A percentile compares a stretch with the other conserved stretches of the same genome.
Evolutionary conservation across 2,113 vertebrate species (phyloP).

Genomic region (Aphelocoma coerulescens): DNA sequence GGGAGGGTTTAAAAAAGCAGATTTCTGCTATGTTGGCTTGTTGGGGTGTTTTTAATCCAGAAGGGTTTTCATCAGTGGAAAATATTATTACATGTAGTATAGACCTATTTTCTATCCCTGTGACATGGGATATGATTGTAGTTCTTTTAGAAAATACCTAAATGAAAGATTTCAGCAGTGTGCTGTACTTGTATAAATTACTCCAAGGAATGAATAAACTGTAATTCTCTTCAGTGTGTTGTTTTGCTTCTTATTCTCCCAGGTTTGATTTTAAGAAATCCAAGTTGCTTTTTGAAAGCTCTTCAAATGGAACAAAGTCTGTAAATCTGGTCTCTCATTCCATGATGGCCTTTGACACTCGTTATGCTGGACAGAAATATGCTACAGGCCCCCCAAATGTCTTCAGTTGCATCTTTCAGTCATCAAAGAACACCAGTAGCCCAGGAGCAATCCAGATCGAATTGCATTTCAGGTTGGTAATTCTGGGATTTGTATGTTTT

Average conservation of each 20-base stretch:
- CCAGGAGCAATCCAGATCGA: constrained; percentile 91
- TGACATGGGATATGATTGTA: neutral
- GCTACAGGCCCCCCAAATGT: constrained; percentile 72
- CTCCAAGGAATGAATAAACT: neutral
- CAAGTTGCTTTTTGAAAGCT: constrained; percentile 94
- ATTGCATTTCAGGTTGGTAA: constrained; percentile 87
- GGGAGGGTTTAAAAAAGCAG: neutral
- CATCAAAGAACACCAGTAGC: constrained; percentile 83
- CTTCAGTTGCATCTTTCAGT: constrained; percentile 92
- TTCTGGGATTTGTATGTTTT: neutral
- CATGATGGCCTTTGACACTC: constrained; percentile 93
- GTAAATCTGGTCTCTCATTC: constrained; percentile 96
- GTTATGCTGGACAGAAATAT: constrained; percentile 67
- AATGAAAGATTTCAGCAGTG: neutral
- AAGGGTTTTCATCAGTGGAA: neutral
- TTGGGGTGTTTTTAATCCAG: rapidly evolving
- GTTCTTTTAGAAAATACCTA: neutral
- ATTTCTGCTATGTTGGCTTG: neutral
- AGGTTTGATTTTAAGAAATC: constrained; percentile 99
- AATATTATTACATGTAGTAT: neutral
- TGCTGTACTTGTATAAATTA: neutral
- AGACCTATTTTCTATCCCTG: neutral
- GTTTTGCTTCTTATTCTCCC: neutral
- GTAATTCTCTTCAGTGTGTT: neutral
- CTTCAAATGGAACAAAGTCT: constrained; percentile 91